phyloP scores from a whole-genome alignment of 2,797 vertebrate species.

The Pipistrellus nathusii region DNA sequence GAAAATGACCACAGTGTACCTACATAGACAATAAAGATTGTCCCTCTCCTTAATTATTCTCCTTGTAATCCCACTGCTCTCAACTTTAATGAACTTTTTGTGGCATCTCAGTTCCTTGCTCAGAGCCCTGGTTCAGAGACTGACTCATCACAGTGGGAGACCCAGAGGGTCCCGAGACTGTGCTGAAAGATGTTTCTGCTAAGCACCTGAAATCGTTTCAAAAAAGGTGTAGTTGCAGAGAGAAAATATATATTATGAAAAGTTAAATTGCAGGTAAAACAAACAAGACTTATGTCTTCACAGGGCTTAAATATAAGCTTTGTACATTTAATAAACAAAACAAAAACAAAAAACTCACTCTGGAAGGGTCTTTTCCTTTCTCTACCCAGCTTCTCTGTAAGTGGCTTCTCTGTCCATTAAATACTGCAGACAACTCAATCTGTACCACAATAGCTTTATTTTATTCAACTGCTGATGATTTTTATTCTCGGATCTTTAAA shows the following conservation, averaged over 20 bases:
- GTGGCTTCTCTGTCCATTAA: neutral
- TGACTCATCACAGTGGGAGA: neutral
- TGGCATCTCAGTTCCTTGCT: neutral
- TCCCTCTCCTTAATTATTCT: neutral
- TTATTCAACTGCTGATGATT: neutral
- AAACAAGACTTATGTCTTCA: neutral
- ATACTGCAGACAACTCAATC: neutral
- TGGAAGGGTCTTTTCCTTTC: neutral
- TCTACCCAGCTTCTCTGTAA: slow-evolving; percentile 12
- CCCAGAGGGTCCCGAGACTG: neutral
- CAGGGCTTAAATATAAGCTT: neutral
- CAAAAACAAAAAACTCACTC: neutral
- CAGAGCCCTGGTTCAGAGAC: neutral
- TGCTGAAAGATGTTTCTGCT: neutral
- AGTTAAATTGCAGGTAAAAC: neutral
- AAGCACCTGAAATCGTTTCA: neutral
- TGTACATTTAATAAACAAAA: neutral
- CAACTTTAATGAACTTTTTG: neutral
- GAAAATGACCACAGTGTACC: slow-evolving; percentile 49
- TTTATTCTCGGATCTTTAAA: slow-evolving; percentile 21
- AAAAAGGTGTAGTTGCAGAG: neutral
- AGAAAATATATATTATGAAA: neutral
- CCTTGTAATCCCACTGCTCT: slow-evolving; percentile 43
- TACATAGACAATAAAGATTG: neutral
- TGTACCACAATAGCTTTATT: neutral